Evolutionary conservation across 2,888 invertebrate genomes (phyloP).

Genomic region (Elegia similella): DNA sequence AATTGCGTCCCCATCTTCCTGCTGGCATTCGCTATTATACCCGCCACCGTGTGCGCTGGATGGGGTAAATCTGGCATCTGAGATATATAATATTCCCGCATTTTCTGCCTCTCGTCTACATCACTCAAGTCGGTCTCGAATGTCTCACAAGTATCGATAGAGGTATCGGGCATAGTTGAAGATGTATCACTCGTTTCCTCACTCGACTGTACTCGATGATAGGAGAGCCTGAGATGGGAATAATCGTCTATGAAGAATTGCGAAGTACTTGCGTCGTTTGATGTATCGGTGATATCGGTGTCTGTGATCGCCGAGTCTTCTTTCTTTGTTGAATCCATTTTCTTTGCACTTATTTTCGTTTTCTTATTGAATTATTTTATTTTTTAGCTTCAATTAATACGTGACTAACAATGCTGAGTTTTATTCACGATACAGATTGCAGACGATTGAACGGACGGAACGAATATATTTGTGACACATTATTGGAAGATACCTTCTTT

Average conservation of each 20-base stretch:
- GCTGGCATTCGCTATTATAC: conserved; percentile 51
- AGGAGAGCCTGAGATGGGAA: conserved; percentile 56
- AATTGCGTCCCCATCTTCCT: conserved; percentile 42
- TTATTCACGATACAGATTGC: too few species aligned
- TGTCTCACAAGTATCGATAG: conserved; percentile 26
- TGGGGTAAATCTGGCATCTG: conserved; percentile 55
- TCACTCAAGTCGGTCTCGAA: conserved; percentile 30
- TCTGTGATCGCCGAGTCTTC: background rate
- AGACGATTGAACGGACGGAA: too few species aligned
- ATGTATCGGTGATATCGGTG: background rate
- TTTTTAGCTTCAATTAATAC: background rate
- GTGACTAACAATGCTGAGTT: too few species aligned
- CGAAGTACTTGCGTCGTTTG: conserved; percentile 17
- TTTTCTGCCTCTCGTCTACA: conserved; percentile 32
- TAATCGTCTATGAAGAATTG: conserved; percentile 53
- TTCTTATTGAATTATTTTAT: background rate
- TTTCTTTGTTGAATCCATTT: conserved; percentile 1
- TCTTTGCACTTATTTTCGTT: background rate
- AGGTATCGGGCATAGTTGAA: conserved; percentile 13
- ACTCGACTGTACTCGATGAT: conserved; percentile 38
- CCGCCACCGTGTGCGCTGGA: conserved; percentile 45
- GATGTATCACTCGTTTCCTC: conserved; percentile 16
- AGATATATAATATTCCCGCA: conserved; percentile 43
- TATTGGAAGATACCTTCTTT: too few species aligned
- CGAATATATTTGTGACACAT: too few species aligned